Evolutionary conservation across 1,140 invertebrate species (phyloP), one percentile per base, ranked within the genome.

Genomic region (Pemphigus obesinymphae): DNA sequence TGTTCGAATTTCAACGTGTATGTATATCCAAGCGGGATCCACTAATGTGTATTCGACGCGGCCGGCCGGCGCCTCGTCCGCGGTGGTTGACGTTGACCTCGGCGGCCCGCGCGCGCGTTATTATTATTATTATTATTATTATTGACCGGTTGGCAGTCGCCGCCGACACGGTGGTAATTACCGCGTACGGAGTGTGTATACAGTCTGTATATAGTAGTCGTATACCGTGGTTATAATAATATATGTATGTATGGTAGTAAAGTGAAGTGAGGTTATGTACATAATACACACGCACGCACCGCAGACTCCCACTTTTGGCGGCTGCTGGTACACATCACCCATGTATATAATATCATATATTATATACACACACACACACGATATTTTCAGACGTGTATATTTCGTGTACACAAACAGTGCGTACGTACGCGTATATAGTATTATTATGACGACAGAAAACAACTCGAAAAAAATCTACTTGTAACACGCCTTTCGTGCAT

Each of bases 261-360:
- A 26, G 68, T 70, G 50, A 78, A 78, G 75, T 78, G 75, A 78
- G 75, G 75, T 78, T 76, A 53, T 75, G 70, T 31, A 73, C 70
- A 50, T 23, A 70, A n/a, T 29, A 31, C 66, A 3, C 66, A 26
- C 66, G 68, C 68, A 8, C 68, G 11, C 26, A 29, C 58, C 66
- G n/a, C 68, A 70, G 37, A 45, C 68, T 45, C 68, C 68, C 68
- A 45, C 40, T 70, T 45, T 70, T 45, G 23, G 40, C 40, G n/a
- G 40, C 37, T 7, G 66, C 37, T 10, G 20, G 7, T 15, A 17
- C 26, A 5, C 13, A 4, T 61, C 26, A 15, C 31, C 34, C 34
- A 13, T 37, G 63, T n/a, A 1, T 8, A 6, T 58, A 31, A 7
- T 8, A 17, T n/a, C n/a, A n/a, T n/a, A n/a, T n/a, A n/a, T n/a